phyloP scores from a whole-genome alignment of 1,140 invertebrate species.

The Papilio polyxenes region DNA sequence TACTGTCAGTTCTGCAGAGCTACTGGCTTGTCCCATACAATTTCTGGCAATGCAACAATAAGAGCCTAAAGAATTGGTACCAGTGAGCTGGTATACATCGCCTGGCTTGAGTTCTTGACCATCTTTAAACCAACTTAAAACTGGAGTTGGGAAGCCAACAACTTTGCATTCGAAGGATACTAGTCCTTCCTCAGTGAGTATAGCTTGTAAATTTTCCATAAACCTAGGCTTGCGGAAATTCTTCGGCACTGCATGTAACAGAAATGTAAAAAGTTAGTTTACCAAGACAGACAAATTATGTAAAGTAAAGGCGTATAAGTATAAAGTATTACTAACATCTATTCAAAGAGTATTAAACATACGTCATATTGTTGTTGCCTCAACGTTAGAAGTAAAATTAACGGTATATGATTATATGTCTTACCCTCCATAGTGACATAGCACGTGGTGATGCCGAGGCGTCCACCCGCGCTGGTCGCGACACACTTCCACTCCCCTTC shows the following conservation, averaged over 20 bases:
- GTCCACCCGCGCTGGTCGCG: slow-evolving; percentile 86
- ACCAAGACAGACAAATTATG: not conserved
- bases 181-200: slow-evolving; percentile 93
- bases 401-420: not conserved
- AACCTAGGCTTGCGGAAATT: slow-evolving; percentile 94
- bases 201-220: slow-evolving; percentile 92
- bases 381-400: slow-evolving; percentile 7
- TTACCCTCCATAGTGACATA: slow-evolving; percentile 87
- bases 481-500: slow-evolving; percentile 95
- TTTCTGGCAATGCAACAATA: slow-evolving; percentile 95
- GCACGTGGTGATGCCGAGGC: slow-evolving; percentile 86
- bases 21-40: slow-evolving; percentile 94
- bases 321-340: too few relatives aligned
- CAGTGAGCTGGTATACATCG: slow-evolving; percentile 94
- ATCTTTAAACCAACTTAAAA: slow-evolving; percentile 94
- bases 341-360: not conserved
- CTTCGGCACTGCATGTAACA: slow-evolving; percentile 88
- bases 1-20: slow-evolving; percentile 91
- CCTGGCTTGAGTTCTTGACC: slow-evolving; percentile 94
- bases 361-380: not conserved
- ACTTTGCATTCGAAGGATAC: slow-evolving; percentile 97
- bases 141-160: slow-evolving; percentile 92
- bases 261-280: slow-evolving; percentile 47
- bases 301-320: too few relatives aligned
- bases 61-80: slow-evolving; percentile 92